Percentiles rank a stretch among this genome's conserved stretches.
phyloP scores from a whole-genome alignment of 2,113 vertebrate genomes.

The Bambusicola thoracicus region DNA sequence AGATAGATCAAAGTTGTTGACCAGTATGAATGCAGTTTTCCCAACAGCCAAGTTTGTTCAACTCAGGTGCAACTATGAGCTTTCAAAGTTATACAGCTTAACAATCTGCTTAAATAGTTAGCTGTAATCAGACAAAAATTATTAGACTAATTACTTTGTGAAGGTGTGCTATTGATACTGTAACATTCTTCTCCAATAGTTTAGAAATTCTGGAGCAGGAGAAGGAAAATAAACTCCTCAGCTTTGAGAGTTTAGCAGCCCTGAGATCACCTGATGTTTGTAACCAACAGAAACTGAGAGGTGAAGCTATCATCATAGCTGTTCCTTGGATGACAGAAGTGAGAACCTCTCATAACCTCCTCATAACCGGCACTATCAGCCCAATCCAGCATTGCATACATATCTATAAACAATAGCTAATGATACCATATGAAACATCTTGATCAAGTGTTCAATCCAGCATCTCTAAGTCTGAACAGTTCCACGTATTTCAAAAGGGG shows the following conservation, averaged over 20 bases:
- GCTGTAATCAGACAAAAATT: neutral
- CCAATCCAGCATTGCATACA: accelerated
- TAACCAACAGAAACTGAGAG: neutral
- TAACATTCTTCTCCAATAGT: neutral
- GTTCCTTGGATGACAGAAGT: neutral
- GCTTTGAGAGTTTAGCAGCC: neutral
- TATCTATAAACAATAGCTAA: neutral
- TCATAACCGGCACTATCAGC: neutral
- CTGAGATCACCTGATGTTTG: neutral
- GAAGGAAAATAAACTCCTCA: neutral
- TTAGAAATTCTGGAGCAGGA: neutral
- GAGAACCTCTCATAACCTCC: neutral
- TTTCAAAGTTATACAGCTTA: neutral
- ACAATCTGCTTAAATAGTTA: neutral
- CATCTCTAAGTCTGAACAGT: accelerated
- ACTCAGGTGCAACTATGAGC: neutral
- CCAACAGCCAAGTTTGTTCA: neutral
- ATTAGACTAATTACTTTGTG: neutral
- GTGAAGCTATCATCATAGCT: neutral
- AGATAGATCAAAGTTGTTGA: neutral
- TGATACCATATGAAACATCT: neutral
- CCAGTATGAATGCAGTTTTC: neutral
- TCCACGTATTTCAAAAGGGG: neutral
- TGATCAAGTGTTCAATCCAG: neutral
- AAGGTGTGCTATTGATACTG: neutral